phyloP scores from a whole-genome alignment of 2,888 invertebrate genomes.

The Brachycybe producta region DNA sequence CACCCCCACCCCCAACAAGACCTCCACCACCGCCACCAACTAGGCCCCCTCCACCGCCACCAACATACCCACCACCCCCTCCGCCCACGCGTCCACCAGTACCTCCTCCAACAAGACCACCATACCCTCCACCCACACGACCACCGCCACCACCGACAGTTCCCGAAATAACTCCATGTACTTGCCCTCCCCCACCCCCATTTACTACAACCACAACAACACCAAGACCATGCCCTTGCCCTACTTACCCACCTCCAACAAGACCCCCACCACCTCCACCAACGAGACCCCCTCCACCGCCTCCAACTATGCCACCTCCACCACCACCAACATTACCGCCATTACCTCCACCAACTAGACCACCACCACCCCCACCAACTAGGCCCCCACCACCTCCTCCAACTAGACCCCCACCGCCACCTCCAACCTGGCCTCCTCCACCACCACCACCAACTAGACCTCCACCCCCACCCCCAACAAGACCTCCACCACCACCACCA shows the following conservation, averaged over 20 bases:
- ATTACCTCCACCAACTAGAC: too few species aligned
- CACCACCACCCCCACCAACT: too few species aligned
- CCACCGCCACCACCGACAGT: too few species aligned
- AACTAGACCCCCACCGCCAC: too few species aligned
- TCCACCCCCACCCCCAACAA: constrained; percentile 22
- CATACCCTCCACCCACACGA: constrained; percentile 8
- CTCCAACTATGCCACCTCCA: too few species aligned
- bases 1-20: not conserved
- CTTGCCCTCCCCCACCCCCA: constrained; percentile 2
- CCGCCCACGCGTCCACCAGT: not conserved
- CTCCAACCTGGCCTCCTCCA: too few species aligned
- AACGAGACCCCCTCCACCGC: too few species aligned
- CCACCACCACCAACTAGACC: constrained; percentile 20
- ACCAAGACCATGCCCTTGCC: constrained; percentile 23
- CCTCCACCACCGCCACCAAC: constrained; percentile 6
- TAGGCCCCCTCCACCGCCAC: constrained; percentile 15
- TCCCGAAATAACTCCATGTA: too few species aligned
- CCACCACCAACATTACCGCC: too few species aligned
- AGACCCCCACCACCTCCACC: too few species aligned
- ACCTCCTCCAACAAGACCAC: not conserved
- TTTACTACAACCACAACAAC: constrained; percentile 11
- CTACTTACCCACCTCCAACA: too few species aligned
- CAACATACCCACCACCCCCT: constrained; percentile 3
- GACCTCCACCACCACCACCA: constrained; percentile 27
- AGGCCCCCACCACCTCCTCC: too few species aligned